A percentile compares a stretch with the other conserved stretches of the same genome.
Evolutionary conservation across 2,888 invertebrate genomes (phyloP).

Genomic region (Habroteleia sp.): DNA sequence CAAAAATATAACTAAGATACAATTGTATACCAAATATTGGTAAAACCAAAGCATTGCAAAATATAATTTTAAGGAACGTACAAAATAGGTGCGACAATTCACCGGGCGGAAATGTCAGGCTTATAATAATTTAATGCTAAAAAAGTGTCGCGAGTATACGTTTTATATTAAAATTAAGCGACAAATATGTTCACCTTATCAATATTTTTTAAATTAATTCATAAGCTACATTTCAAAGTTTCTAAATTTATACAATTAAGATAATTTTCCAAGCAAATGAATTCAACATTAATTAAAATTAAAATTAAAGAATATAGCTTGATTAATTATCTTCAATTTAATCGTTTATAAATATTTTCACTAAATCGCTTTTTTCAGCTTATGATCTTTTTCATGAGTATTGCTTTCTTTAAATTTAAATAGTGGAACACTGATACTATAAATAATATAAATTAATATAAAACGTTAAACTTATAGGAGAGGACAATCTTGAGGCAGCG

Average conservation of each 20-base stretch:
- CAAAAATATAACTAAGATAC: conserved; percentile 15
- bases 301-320: no score
- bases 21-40: neutral
- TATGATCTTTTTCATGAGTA: no score
- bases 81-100: conserved; percentile 29
- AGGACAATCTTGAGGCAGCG: conserved; percentile 18
- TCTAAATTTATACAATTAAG: conserved; percentile 2
- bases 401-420: neutral
- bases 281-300: neutral
- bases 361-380: no score
- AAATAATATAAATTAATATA: neutral
- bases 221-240: neutral
- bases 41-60: conserved; percentile 1
- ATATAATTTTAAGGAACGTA: conserved; percentile 20
- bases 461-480: neutral
- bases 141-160: neutral
- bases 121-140: conserved; percentile 13
- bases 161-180: conserved; percentile 17
- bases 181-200: conserved; percentile 5
- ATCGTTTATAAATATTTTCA: no score
- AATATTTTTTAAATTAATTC: conserved; percentile 3
- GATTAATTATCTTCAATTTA: no score
- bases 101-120: conserved; percentile 11
- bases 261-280: neutral
- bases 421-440: neutral